Base-by-base conservation (phyloP, 2,888 invertebrate genomes). In the Ormyrus thymus region DNA sequence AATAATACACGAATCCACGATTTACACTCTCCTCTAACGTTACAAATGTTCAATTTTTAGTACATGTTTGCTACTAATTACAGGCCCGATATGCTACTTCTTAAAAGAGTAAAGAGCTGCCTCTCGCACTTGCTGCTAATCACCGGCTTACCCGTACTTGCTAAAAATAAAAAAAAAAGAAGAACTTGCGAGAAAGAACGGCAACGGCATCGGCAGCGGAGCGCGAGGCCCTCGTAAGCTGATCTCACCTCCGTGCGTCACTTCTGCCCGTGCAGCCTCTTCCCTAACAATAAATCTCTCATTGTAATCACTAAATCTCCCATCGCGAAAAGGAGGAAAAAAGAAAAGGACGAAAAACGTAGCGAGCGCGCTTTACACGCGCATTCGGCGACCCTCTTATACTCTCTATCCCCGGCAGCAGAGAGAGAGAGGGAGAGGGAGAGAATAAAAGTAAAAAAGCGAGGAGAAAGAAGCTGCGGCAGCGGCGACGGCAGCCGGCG, bases 301-400 rank as follows among this genome's bases (percentile, higher is more conserved):
- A 80, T 80, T 80, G 80, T 77, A 80, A 80, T 80, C 80, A 72
- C 59, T 77, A 80, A 76, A 80, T 80, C 80, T 80, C 73, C 58
- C 79, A 79, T 79, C 62, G 79, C 79, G 13, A 68, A 61, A 68
- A 61, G 48, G 56, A 58, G 13, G 61, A 13, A 61, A 62, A 66
- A 72, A 59, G 11, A 43, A 29, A 13, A 29, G 10, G 50, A 64
- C 58, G 56, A 71, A 73, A 62, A 72, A 71, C 64, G 51, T 50
- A 66, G 46, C 48, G 3, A 10, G 43, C 43, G 43, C 71, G 70
- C 48, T 65, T 65, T 59, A 75, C 64, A 65, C 74, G 51, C 69
- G 45, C 55, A 50, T 59, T 53, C 66, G 53, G 50, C 61, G 43
- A 29, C n/a, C 59, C 62, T 70, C 53, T 29, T 29, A 29, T 29